phyloP scores from a whole-genome alignment of 1,140 invertebrate species.

The Macrosteles quadrilineatus region DNA sequence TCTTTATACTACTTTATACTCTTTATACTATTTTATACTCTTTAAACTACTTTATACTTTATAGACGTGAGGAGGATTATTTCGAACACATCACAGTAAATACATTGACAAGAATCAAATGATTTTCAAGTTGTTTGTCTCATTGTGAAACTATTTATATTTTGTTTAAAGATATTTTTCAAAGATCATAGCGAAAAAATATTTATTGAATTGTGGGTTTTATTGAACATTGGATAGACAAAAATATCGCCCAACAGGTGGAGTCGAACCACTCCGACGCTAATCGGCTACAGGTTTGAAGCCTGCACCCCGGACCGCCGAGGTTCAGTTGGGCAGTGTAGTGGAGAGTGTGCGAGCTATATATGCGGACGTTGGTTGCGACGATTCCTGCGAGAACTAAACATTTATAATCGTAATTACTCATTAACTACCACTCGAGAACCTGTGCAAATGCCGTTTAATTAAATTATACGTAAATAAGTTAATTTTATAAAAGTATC shows the following conservation, averaged over 20 bases:
- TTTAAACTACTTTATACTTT: no score
- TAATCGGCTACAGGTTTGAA: conserved; percentile 83
- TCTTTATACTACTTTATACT: no score
- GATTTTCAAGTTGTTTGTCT: neutral
- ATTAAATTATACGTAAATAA: no score
- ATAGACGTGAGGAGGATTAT: no score
- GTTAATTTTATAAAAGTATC: no score
- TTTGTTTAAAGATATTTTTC: neutral
- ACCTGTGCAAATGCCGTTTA: no score
- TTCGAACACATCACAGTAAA: neutral
- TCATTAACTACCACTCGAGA: no score
- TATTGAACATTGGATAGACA: neutral
- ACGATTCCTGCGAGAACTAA: no score
- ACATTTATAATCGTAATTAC: no score
- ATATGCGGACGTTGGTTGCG: no score
- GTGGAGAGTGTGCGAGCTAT: neutral
- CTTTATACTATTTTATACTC: no score
- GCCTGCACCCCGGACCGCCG: conserved; percentile 82
- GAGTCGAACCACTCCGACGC: conserved; percentile 82
- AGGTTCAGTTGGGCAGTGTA: conserved; percentile 65
- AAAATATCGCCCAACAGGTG: conserved; percentile 68
- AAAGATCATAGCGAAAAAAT: neutral
- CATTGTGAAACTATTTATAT: neutral
- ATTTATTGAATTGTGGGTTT: neutral
- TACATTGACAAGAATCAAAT: neutral